A percentile compares a stretch with the other conserved stretches of the same genome.
These are phyloP conservation scores for Lamproptera curius DNA, from an alignment of 2,888 invertebrate genomes.

Conservation along the genomic window DNA sequence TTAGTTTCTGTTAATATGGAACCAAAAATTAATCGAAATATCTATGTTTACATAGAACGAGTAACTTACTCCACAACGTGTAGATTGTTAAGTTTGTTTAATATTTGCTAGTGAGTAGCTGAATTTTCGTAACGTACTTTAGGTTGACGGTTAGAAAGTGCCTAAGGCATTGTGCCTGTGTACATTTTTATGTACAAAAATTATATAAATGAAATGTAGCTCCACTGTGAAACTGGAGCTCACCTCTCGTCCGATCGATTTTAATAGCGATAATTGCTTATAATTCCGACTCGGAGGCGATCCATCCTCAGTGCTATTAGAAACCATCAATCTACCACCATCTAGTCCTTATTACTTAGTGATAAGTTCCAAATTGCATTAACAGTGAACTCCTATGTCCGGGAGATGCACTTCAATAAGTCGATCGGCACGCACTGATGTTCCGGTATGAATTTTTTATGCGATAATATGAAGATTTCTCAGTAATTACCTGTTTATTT, in stretches of 20 bases:
- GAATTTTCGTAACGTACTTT: too few species aligned
- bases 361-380: background rate
- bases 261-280: constrained; percentile 45
- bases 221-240: constrained; percentile 14
- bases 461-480: constrained; percentile 27
- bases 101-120: too few species aligned
- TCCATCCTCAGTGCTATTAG: constrained; percentile 39
- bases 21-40: too few species aligned
- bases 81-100: too few species aligned
- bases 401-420: constrained; percentile 67
- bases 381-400: constrained; percentile 33
- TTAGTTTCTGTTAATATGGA: too few species aligned
- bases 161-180: too few species aligned
- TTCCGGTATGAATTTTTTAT: constrained; percentile 43
- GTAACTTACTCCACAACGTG: too few species aligned
- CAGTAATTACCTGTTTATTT: constrained; percentile 13
- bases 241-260: constrained; percentile 26
- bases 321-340: constrained; percentile 19
- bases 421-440: constrained; percentile 53
- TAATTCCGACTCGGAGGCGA: constrained; percentile 47
- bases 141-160: too few species aligned
- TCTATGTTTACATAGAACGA: too few species aligned
- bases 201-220: too few species aligned
- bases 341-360: constrained; percentile 27
- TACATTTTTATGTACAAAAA: too few species aligned